Base-by-base conservation (phyloP, 92 coral and sea anemone genomes). In the Scolanthus callimorphus region DNA sequence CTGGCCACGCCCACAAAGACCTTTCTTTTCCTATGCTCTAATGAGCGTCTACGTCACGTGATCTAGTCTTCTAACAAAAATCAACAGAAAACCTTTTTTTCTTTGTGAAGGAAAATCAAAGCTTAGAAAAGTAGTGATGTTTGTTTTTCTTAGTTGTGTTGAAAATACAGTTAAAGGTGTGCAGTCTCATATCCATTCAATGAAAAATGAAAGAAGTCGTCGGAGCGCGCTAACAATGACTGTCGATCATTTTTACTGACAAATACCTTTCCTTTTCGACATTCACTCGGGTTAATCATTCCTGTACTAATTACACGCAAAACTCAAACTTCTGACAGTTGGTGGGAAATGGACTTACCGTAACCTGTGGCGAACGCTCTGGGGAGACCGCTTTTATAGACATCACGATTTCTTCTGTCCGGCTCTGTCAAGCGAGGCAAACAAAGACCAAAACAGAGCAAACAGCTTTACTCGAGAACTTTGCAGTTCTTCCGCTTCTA, bases 261-360 rank as follows among this genome's bases (percentile, higher is more conserved):
- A 68, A 2, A 22, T 27, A 52, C 41, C 46, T 55, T 68, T 41
- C 44, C 58, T 61, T 20, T 47, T 68, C 44, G 75, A 68, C 75
- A 57, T 22, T 55, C 75, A 68, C 75, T 57, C 54, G 46, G 52
- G 64, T 48, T 26, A 22, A 46, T 68, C 54, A 56, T 43, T 47
- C 20, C 30, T 44, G 29, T 55, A n/a, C 56, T 54, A 68, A 68
- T 46, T 46, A 46, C 17, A 46, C 52, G 23, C 22, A 4, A 46
- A 19, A 34, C 43, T 34, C 15, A 6, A 34, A 6, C 6, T 6
- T 10, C 17, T 51, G 45, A 49, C 62, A 37, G 28, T 48, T 19
- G 41, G 57, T 68, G 75, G 63, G 58, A 56, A 68, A 15, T 26
- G 44, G 22, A 68, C 75, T 68, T 65, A 68, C 75, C 75, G 65